Evolutionary conservation across 2,888 invertebrate genomes (phyloP), one percentile per base, ranked within the genome.

Genomic region (Drosophila stalkeri): DNA sequence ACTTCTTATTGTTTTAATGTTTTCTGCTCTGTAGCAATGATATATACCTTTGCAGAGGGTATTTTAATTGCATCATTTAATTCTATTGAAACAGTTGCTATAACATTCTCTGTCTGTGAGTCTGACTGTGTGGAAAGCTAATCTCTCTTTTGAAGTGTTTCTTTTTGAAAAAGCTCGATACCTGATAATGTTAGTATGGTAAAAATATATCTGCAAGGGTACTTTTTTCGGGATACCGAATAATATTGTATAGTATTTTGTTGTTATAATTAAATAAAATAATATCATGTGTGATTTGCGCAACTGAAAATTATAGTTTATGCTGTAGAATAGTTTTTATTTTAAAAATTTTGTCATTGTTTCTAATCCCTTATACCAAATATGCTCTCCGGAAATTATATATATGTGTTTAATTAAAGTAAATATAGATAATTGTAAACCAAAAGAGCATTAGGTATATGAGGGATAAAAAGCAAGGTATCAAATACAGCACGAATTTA

Each of bases 1-100:
- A 68, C 61, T 64, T 66, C 33, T 52, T 57, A 64, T 49, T 64
- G 18, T 41, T 52, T 31, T 57, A 64, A 31, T 63, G 37, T 44
- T n/a, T 61, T 60, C 27, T 62, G 57, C 43, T 49, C 44, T 39
- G 39, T 33, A 4, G 57, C 11, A 31, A 51, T 68, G 18, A 18
- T 37, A 31, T 39, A 41, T 39, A 41, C 39, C 39, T 20, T 60
- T 60, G 49, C 60, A 49, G 60, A 37, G 49, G 16, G 18, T 31
- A 14, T n/a, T 55, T 7, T 39, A 49, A 11, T n/a, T 31, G 11
- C 2, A n/a, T 31, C 31, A 49, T 27, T 27, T 27, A 27, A 27
- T 27, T 6, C 27, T 27, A 27, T 27, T 1, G 27, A 27, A 27
- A 16, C 27, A 16, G 11, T 8, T 7, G 20, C 14, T 8, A 52